Evolutionary conservation across 2,888 invertebrate genomes (phyloP), one percentile per base, ranked within the genome.

Genomic region (Scaeva pyrastri): DNA sequence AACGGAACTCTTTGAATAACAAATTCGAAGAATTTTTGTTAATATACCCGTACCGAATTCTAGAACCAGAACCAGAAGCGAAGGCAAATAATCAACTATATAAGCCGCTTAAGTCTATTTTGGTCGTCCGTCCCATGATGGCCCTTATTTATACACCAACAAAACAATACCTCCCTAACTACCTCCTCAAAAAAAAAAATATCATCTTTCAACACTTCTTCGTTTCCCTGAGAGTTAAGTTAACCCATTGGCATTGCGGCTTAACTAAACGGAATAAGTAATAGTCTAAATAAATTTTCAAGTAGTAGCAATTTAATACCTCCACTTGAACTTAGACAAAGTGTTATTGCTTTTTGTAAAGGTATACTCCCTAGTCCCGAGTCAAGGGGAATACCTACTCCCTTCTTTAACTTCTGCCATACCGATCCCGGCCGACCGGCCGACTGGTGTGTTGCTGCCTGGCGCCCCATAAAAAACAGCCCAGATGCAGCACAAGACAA

Each of bases 221-320:
- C 31, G 5, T n/a, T n/a, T n/a, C n/a, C n/a, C 1, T 64, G 6
- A 55, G 14, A 48, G 11, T 12, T 21, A 45, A 75, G 45, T 68
- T 76, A 85, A 73, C 68, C 68, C 76, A 56, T 56, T 45, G 43
- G 31, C n/a, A n/a, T n/a, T n/a, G n/a, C 45, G 31, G 14, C 43
- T 80, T 64, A 70, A 43, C 62, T 43, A 55, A 71, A 48, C 21
- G 39, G 80, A 82, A 66, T 82, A 82, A 77, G 56, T 82, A 82
- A 77, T 81, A 76, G 84, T 79, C 74, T 50, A 84, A 79, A 84
- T 84, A 84, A 85, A 81, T 85, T 81, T 62, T 81, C 81, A 76
- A 85, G 80, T 70, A 85, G 80, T 70, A 85, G 85, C 85, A 81
- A 85, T 75, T 76, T 73, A 85, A 85, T 85, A 76, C 85, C 76